Evolutionary conservation across 1,140 invertebrate species (phyloP), one percentile per base, ranked within the genome.

Genomic region (Ectropis grisescens): DNA sequence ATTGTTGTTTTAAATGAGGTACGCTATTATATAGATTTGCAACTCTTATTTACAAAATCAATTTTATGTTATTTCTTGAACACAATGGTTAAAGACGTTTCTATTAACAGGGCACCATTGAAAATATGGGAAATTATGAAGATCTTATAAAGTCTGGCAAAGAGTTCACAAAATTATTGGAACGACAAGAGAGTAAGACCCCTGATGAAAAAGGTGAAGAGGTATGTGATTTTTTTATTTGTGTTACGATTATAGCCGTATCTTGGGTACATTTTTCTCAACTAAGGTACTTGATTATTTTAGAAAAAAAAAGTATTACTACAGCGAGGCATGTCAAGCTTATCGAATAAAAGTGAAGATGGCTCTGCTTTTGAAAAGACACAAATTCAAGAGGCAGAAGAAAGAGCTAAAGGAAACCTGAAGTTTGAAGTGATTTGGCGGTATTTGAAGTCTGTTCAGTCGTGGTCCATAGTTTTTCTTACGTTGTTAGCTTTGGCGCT

Each of bases 1-100:
- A 92, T 95, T 41, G 71, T 94, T 14, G 86, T 93, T 3, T 60
- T 95, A 15, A 90, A 92, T 59, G 86, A 91, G 62, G 92, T 89
- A 72, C 29, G 32, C 33, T n/a, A n/a, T n/a, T n/a, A n/a, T n/a
- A n/a, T n/a, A n/a, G n/a, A n/a, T n/a, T n/a, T n/a, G n/a, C n/a
- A n/a, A n/a, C n/a, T n/a, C n/a, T n/a, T n/a, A n/a, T n/a, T n/a
- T n/a, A n/a, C n/a, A n/a, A n/a, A n/a, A n/a, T n/a, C n/a, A n/a
- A n/a, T n/a, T n/a, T n/a, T n/a, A n/a, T n/a, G n/a, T n/a, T n/a
- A n/a, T n/a, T n/a, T n/a, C n/a, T n/a, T n/a, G n/a, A n/a, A n/a
- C n/a, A n/a, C n/a, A n/a, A n/a, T n/a, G n/a, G n/a, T n/a, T n/a
- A n/a, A n/a, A n/a, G n/a, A n/a, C n/a, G n/a, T n/a, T n/a, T n/a